These are phyloP conservation scores for Thamnophis sirtalis DNA, from an alignment of 2,113 vertebrate genomes.

Conservation along the genomic window DNA sequence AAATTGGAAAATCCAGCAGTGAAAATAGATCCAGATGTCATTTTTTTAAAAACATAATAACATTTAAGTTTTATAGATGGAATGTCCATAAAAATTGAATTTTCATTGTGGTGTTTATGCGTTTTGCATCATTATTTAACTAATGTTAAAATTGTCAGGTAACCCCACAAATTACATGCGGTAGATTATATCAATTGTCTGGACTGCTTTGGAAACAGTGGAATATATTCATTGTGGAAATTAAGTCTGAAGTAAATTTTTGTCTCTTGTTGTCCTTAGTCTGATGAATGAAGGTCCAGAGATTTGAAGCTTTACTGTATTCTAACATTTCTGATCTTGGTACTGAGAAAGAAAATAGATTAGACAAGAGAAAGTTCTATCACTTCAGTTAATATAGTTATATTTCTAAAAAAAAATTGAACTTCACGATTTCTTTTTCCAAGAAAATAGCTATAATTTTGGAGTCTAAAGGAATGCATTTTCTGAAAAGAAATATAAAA, in stretches of 20 bases:
- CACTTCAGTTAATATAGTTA: constrained; percentile 6
- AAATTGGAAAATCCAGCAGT: constrained; percentile 15
- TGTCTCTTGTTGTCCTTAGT: background rate
- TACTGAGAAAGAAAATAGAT: background rate
- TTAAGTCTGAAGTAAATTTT: background rate
- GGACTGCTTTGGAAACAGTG: background rate
- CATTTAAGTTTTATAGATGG: background rate
- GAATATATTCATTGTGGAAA: background rate
- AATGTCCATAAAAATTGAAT: background rate
- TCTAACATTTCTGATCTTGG: background rate
- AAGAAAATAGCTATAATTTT: background rate
- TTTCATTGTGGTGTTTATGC: background rate
- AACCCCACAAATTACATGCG: background rate
- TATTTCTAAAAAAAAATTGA: background rate
- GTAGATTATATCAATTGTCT: background rate
- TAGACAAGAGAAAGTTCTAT: constrained; percentile 44
- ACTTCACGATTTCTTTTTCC: background rate
- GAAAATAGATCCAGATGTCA: constrained; percentile 29
- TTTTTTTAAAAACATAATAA: background rate
- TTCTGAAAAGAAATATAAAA: background rate
- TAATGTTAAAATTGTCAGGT: background rate
- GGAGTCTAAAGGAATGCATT: background rate
- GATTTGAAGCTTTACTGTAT: background rate
- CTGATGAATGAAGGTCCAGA: background rate
- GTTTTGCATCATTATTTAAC: background rate